A percentile compares a stretch with the other conserved stretches of the same genome.
Evolutionary conservation across 2,888 invertebrate species (phyloP).

Genomic region (Noctua janthe): DNA sequence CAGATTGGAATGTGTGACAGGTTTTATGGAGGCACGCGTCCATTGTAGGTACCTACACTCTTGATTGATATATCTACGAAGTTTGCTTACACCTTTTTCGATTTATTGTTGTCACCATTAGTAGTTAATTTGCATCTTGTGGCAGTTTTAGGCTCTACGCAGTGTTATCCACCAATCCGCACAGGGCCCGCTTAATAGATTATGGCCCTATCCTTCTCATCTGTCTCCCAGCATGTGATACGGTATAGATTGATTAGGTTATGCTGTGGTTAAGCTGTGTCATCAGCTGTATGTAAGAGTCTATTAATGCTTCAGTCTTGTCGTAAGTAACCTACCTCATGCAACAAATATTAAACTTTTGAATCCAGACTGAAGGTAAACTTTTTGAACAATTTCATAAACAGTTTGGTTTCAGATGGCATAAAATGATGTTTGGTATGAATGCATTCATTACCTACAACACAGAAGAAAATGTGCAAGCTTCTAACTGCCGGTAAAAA

Average conservation of each 20-base stretch:
- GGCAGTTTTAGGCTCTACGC: not conserved
- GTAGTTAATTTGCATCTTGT: not conserved
- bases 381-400: not conserved
- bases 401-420: not conserved
- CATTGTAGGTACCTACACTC: not conserved
- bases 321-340: not conserved
- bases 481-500: not conserved
- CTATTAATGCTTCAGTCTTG: not conserved
- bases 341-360: not conserved
- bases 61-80: too few species aligned
- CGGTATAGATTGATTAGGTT: not conserved
- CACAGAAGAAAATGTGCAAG: not conserved
- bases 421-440: not conserved
- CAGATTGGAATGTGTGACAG: slow-evolving; percentile 25
- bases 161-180: not conserved
- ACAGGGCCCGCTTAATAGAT: not conserved
- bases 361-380: not conserved
- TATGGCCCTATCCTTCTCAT: not conserved
- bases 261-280: not conserved
- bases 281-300: not conserved
- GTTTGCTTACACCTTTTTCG: not conserved
- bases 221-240: not conserved
- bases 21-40: not conserved
- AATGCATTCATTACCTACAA: not conserved
- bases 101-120: not conserved